Evolutionary conservation across 2,113 vertebrate species (phyloP), one percentile per base, ranked within the genome.

Genomic region (Sclerurus mexicanus): DNA sequence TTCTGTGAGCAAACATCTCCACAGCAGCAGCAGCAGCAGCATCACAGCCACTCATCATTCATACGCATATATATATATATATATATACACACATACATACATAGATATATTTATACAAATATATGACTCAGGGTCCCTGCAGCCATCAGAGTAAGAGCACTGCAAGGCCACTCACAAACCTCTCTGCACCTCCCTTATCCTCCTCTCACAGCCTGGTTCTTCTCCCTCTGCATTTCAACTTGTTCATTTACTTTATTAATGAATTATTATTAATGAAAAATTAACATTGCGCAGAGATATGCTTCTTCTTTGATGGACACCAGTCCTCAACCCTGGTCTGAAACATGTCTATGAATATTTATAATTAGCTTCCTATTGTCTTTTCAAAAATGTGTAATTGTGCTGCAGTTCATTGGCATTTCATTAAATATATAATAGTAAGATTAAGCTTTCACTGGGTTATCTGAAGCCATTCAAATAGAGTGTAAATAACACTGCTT

Each of bases 321-420:
- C 21, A 58, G 31, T 60, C 47, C 73, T 86, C 82, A 84, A 12
- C 46, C 35, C 53, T 67, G 64, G 39, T 67, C 50, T 82, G 53
- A 88, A 91, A 87, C 23, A 11, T 20, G 19, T 10, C 20, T 55
- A 73, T 90, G 94, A 79, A 94, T 96, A 90, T 89, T 89, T 94
- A 79, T 85, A 50, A 90, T 37, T 46, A 73, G 33, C 25, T 97
- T 89, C 60, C 40, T 63, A 22, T 82, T 94, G 79, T 94, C 87
- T 94, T 75, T 76, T 64, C n/a, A 92, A 79, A 90, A 93, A 64
- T 24, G 12, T 63, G 10, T 31, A 85, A 85, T 87, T 76, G 46
- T 66, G 55, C 87, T 79, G 58, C 71, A 79, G 82, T 82, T 93
- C 42, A 0, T 12, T 83, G 67, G 67, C 59, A 59, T 94, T 91